These are phyloP conservation scores for Endotricha flammealis DNA, from an alignment of 2,888 invertebrate species.

Conservation along the genomic window DNA sequence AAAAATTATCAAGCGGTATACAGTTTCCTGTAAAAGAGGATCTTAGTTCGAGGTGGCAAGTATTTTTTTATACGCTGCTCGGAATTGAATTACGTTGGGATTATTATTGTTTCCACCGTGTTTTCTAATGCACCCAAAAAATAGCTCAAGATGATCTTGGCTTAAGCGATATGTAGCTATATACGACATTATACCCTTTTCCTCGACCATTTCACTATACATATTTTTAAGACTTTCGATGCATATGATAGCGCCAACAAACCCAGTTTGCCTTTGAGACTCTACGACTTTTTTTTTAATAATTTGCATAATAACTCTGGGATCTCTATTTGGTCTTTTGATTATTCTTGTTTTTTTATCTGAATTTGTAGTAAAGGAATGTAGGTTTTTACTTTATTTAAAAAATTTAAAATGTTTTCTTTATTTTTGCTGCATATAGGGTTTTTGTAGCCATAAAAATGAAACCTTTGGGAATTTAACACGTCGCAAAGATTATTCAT, in stretches of 20 bases:
- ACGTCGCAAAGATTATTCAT: too few relatives aligned
- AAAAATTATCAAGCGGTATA: slow-evolving; percentile 18
- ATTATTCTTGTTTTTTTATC: too few relatives aligned
- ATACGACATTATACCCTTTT: background rate
- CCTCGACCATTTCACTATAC: background rate
- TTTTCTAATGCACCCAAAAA: slow-evolving; percentile 1
- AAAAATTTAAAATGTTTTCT: too few relatives aligned
- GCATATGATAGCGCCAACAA: slow-evolving; percentile 10
- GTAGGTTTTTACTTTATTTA: too few relatives aligned
- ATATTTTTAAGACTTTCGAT: slow-evolving; percentile 3
- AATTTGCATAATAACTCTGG: background rate
- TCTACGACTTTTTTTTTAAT: background rate
- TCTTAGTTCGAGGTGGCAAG: too few relatives aligned
- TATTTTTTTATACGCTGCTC: too few relatives aligned
- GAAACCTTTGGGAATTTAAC: too few relatives aligned
- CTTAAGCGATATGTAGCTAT: slow-evolving; percentile 4
- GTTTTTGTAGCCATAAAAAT: too few relatives aligned
- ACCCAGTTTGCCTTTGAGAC: slow-evolving; percentile 8
- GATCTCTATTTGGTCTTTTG: too few relatives aligned
- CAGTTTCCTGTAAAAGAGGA: slow-evolving; percentile 12
- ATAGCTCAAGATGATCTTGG: slow-evolving; percentile 6
- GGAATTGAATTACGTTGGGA: background rate
- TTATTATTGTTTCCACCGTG: slow-evolving; percentile 2
- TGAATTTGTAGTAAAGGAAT: too few relatives aligned
- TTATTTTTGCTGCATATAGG: too few relatives aligned